Evolutionary conservation across 1,140 invertebrate species (phyloP).

Genomic region (Pogonognathellus flavescens): DNA sequence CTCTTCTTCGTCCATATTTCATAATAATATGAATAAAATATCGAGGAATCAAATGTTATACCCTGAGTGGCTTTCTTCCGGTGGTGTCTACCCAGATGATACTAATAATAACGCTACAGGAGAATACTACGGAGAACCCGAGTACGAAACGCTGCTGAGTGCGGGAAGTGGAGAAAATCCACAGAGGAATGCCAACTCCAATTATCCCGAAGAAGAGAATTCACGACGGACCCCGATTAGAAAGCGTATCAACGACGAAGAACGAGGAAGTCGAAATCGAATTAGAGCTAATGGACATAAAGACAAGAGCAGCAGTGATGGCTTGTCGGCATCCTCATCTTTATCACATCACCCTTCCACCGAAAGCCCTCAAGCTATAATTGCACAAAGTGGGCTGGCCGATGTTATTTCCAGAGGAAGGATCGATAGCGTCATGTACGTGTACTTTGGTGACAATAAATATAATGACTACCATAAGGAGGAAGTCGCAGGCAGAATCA

Average conservation of each 20-base stretch:
- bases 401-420: slow-evolving; percentile 67
- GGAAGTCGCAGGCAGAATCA: slow-evolving; percentile 66
- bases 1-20: background rate
- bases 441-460: slow-evolving; percentile 72
- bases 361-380: slow-evolving; percentile 14
- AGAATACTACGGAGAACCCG: slow-evolving; percentile 56
- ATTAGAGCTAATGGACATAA: slow-evolving; percentile 28
- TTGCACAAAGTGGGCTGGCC: slow-evolving; percentile 54
- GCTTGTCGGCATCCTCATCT: background rate
- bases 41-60: slow-evolving; percentile 54
- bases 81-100: slow-evolving; percentile 60
- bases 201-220: slow-evolving; percentile 41
- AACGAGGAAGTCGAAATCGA: slow-evolving; percentile 4
- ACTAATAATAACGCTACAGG: slow-evolving; percentile 14
- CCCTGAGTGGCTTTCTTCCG: slow-evolving; percentile 63
- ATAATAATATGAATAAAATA: background rate
- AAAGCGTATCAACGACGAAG: slow-evolving; percentile 13
- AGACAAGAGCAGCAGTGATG: background rate
- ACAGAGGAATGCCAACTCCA: slow-evolving; percentile 8
- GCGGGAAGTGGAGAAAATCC: slow-evolving; percentile 21
- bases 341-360: slow-evolving; percentile 15
- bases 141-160: slow-evolving; percentile 50
- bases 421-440: slow-evolving; percentile 75
- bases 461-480: slow-evolving; percentile 66
- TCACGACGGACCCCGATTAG: background rate